A percentile compares a stretch with the other conserved stretches of the same genome.
These are phyloP conservation scores for Eupithecia exiguata DNA, from an alignment of 2,888 invertebrate species.

Conservation along the genomic window DNA sequence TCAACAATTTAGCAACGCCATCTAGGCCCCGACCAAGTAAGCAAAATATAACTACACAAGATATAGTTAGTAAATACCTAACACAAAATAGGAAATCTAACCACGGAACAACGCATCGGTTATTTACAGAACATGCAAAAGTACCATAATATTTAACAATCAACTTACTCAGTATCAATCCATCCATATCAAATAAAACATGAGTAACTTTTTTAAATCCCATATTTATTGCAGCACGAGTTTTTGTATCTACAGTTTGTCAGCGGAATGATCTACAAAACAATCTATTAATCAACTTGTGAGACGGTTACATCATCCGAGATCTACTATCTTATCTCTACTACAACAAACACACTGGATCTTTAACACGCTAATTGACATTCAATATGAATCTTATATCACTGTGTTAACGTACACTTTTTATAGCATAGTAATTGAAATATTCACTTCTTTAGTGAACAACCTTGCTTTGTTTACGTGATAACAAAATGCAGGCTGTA, in stretches of 20 bases:
- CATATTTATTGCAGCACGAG: conserved; percentile 54
- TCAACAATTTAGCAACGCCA: background rate
- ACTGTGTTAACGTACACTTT: background rate
- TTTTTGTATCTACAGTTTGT: conserved; percentile 9
- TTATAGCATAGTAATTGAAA: background rate
- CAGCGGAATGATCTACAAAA: conserved; percentile 12
- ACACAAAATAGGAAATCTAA: background rate
- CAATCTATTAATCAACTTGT: conserved; percentile 3
- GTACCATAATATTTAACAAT: background rate
- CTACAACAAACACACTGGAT: conserved; percentile 17
- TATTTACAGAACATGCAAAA: no score
- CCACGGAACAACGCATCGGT: background rate
- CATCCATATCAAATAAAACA: conserved; percentile 79
- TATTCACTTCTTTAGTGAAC: background rate
- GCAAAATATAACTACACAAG: background rate
- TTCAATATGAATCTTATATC: conserved; percentile 3
- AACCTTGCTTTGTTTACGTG: background rate
- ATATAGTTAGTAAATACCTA: background rate
- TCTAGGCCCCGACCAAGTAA: background rate
- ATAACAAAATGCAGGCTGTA: background rate
- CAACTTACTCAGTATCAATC: conserved; percentile 72
- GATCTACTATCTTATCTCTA: conserved; percentile 46
- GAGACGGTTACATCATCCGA: conserved; percentile 40
- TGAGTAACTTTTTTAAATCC: conserved; percentile 61
- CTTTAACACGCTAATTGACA: conserved; percentile 24